Base-by-base conservation (phyloP, 1,140 invertebrate genomes). In the Neuroterus valhalla region DNA sequence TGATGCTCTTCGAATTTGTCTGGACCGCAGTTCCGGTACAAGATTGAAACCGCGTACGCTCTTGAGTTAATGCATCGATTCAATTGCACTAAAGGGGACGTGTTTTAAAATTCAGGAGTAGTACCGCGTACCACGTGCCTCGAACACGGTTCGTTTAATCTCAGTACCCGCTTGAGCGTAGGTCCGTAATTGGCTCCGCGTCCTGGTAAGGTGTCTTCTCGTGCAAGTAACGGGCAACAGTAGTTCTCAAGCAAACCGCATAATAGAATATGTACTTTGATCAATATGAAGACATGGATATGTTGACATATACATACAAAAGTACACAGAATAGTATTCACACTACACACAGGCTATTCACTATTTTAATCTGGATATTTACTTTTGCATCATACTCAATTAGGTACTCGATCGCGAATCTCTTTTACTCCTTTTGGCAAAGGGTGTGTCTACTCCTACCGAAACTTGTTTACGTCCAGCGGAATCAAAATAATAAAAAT, bases 171-270 rank as follows among this genome's bases (percentile, higher is more conserved):
- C 26, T 55, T 55, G 52, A 62, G 52, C 52, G n/a, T 14, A 62
- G 52, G 52, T 15, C 52, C 52, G 52, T 62, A 62, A 62, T 62
- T 62, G 52, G 52, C 23, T 62, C 52, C 23, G 52, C 23, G 52
- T 62, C 52, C 52, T 62, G 52, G 52, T 62, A 62, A 62, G 52
- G 52, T 62, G 21, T 62, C 52, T 62, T 62, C 52, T 62, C 52
- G 14, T 62, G 23, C 52, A 62, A 62, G 52, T 62, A 62, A 62
- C 52, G 52, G 52, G 14, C 14, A 62, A 31, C 52, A 62, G 52
- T 62, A 26, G 52, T 26, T 62, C 52, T 62, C 52, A 62, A 31
- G 52, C 23, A 12, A 62, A 62, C 23, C 23, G 31, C 52, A 31
- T 62, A 0, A 55, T 11, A 21, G 12, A 62, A 62, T 31, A 62